These are phyloP conservation scores for Drosophila stalkeri DNA, from an alignment of 2,888 invertebrate genomes.

Conservation along the genomic window DNA sequence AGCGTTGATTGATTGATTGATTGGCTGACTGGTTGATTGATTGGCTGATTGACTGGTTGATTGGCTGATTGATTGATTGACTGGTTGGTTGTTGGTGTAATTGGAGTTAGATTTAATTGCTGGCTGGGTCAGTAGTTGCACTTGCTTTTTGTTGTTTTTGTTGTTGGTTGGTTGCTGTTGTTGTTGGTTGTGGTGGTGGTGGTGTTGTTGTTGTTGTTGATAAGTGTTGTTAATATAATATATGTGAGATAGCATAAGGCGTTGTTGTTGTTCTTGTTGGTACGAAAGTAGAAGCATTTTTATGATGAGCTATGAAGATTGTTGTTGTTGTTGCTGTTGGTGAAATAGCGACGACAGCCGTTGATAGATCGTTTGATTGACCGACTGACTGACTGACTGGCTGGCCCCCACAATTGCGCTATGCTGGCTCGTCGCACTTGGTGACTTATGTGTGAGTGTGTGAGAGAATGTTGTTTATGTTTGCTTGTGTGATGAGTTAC, in stretches of 20 bases:
- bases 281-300: conserved; percentile 47
- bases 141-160: conserved; percentile 64
- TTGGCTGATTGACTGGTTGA: conserved; percentile 43
- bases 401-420: conserved; percentile 19
- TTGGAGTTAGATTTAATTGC: conserved; percentile 62
- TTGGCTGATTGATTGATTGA: conserved; percentile 29
- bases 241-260: conserved; percentile 35
- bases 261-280: conserved; percentile 39
- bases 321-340: conserved; percentile 29
- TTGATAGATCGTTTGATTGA: conserved; percentile 16
- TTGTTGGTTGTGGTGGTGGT: conserved; percentile 51
- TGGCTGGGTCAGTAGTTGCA: conserved; percentile 55
- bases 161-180: conserved; percentile 33
- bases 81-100: conserved; percentile 47
- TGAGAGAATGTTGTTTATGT: conserved; percentile 6
- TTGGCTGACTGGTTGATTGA: conserved; percentile 51
- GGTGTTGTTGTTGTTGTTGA: conserved; percentile 48
- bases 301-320: conserved; percentile 53
- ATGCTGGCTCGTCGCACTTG: conserved; percentile 23
- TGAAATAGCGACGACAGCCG: conserved; percentile 42
- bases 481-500: conserved; percentile 25
- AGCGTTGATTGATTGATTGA: conserved; percentile 49
- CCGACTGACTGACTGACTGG: conserved; percentile 31
- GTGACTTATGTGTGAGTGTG: conserved; percentile 17
- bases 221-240: conserved; percentile 36